phyloP scores from a whole-genome alignment of 2,113 vertebrate genomes.

The Eolophus roseicapilla region DNA sequence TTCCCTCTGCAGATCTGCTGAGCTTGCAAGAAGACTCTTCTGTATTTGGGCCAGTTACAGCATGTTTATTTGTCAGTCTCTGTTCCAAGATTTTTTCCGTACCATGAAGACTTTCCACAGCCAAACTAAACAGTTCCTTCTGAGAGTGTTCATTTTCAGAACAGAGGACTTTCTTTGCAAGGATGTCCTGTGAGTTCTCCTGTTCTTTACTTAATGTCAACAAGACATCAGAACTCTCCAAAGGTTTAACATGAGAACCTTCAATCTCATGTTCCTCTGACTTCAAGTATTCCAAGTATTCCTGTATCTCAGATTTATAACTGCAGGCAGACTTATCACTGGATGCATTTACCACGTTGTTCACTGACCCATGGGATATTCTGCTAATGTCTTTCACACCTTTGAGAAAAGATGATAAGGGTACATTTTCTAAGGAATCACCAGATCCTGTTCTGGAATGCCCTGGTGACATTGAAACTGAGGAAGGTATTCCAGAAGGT shows the following conservation, averaged over 20 bases:
- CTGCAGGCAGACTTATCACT: slow-evolving; percentile 47
- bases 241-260: not conserved
- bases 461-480: slow-evolving; percentile 55
- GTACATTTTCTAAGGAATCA: slow-evolving; percentile 58
- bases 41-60: not conserved
- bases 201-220: slow-evolving; percentile 68
- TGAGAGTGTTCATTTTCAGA: slow-evolving; percentile 31
- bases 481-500: slow-evolving; percentile 51
- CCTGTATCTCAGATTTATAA: slow-evolving; percentile 76
- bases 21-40: not conserved
- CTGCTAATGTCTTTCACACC: slow-evolving; percentile 14
- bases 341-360: slow-evolving; percentile 19
- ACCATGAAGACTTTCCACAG: slow-evolving; percentile 14
- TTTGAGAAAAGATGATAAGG: slow-evolving; percentile 44
- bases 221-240: slow-evolving; percentile 62
- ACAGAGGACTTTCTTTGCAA: slow-evolving; percentile 26
- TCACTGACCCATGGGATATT: not conserved
- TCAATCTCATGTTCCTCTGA: slow-evolving; percentile 59
- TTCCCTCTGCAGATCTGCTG: slow-evolving; percentile 47
- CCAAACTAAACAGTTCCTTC: slow-evolving; percentile 19
- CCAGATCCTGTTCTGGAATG: slow-evolving; percentile 67
- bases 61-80: slow-evolving; percentile 1
- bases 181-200: slow-evolving; percentile 28
- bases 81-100: slow-evolving; percentile 15
- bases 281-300: slow-evolving; percentile 73